Conservation (phyloP, 2,113 vertebrate species). For the Notechis scutatus region DNA sequence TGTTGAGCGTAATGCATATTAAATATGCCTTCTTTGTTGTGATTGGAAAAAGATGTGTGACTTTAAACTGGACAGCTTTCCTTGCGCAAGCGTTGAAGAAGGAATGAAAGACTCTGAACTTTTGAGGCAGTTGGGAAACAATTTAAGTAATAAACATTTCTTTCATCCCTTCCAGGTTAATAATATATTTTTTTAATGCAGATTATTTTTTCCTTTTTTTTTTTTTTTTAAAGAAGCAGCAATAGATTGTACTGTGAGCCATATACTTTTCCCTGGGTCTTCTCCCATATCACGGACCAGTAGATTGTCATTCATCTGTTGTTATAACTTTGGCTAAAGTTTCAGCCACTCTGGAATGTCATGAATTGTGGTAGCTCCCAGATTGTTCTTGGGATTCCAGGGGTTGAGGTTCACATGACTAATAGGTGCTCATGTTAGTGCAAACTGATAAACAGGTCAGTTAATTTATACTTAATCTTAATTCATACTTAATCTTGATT, state of each 20-base stretch:
- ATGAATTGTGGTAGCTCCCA: not conserved
- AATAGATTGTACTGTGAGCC: not conserved
- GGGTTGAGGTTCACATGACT: not conserved
- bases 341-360: not conserved
- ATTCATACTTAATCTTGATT: not conserved
- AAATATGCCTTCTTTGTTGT: constrained; percentile 43
- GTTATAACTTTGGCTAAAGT: not conserved
- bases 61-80: constrained; percentile 40
- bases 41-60: constrained; percentile 34
- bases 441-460: not conserved
- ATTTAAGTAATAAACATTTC: not conserved
- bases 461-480: not conserved
- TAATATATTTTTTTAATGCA: not conserved
- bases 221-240: not conserved
- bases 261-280: not conserved
- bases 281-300: not conserved
- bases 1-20: constrained; percentile 31
- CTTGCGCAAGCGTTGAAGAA: constrained; percentile 27
- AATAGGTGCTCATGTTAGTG: not conserved
- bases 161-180: not conserved
- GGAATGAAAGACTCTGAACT: not conserved
- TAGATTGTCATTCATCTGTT: not conserved
- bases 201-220: not conserved
- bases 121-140: not conserved
- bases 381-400: not conserved